Evolutionary conservation across 2,797 vertebrate species (phyloP), one percentile per base, ranked within the genome.

Genomic region (Coregonus ussuriensis): DNA sequence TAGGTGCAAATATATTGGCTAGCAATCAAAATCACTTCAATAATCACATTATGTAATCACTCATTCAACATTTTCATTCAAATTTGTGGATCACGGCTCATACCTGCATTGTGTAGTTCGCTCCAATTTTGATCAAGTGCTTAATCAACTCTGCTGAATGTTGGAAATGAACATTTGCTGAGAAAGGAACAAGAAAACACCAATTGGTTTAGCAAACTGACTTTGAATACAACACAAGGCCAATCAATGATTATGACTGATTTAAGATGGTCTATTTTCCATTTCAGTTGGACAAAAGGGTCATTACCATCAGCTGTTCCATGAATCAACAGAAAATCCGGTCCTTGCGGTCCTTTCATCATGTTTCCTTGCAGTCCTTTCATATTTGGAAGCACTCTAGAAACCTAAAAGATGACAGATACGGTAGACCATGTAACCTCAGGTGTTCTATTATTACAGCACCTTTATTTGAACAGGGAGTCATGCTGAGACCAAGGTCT

Each of bases 21-120:
- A 25, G 59, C 59, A 25, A 25, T 62, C n/a, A 25, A 62, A 62
- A 62, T 13, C 21, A 25, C 21, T 63, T 63, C 15, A 37, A 35
- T 35, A 37, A 33, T 33, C 66, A 35, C 13, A 16, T 15, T 18
- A n/a, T 68, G 4, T 63, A 68, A 33, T 68, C 4, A 68, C 31
- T 6, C 66, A 33, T 68, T 68, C 16, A 3, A 59, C 5, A 56
- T 2, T n/a, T 11, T n/a, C n/a, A 41, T 3, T 31, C 13, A 25
- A 2, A 29, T 37, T n/a, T 37, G 18, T 65, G 13, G 29, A 59
- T 29, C 25, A 82, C 6, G 16, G 29, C 15, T 29, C 15, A 18
- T 84, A 98, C 98, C 98, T 99, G 97, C 94, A 98, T 94, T 63
- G 96, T 97, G 84, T 99, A 98, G 94, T 99, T 99, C 87, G 96